Base-by-base conservation (phyloP, 2,888 invertebrate species). In the Eumacrocentrus americanus region DNA sequence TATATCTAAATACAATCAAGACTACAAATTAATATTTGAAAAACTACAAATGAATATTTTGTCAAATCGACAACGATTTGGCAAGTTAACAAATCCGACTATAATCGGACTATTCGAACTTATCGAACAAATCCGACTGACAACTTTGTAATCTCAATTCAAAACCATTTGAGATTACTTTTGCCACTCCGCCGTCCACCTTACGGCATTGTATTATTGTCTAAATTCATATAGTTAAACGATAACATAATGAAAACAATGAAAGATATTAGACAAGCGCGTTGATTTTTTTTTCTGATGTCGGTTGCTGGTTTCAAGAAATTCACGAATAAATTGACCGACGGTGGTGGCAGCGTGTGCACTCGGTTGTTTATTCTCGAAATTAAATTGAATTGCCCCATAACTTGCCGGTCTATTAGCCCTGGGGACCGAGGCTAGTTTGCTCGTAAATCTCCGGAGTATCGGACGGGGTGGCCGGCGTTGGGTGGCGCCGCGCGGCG, bases 391-490 rank as follows among this genome's bases (percentile, higher is more conserved):
- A 77, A 78, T 77, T 73, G 74, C 70, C 70, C 76, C 76, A 77
- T 78, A 78, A 78, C 78, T 78, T 77, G 74, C 72, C 69, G 75
- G 75, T 77, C 77, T 78, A 78, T 78, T 78, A 78, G 77, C 76
- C 71, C 73, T 62, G 72, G 77, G 73, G 77, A 73, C 68, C 71
- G 62, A 65, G 73, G 71, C 77, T 77, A 76, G 76, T 78, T 78
- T 78, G 72, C 74, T 74, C 78, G 71, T 78, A 78, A 78, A 78
- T 78, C 78, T 78, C 72, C 60, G 58, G 71, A 72, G 77, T 76
- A 78, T 78, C 74, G 74, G 76, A 67, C 60, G 62, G 70, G 70
- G 66, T 65, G 69, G 70, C 64, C 65, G 67, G 69, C 65, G 65
- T 58, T 60, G 62, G 62, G 63, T 66, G 62, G 65, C 63, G 53